Evolutionary conservation across 2,113 vertebrate species (phyloP).

Genomic region (Propithecus coquereli): DNA sequence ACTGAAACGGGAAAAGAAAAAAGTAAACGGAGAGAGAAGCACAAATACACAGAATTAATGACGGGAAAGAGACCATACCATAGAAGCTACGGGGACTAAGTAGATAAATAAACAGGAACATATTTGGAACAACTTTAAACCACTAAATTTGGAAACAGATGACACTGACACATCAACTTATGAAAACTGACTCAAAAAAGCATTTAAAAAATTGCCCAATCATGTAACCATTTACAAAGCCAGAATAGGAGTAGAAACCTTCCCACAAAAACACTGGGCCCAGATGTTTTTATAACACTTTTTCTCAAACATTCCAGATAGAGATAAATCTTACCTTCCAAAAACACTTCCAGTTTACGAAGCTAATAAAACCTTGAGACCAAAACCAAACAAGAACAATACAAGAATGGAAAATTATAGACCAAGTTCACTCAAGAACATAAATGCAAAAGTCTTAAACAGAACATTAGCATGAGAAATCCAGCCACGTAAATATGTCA

Average conservation of each 20-base stretch:
- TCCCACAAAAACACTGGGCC: not conserved
- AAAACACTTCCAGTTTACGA: not conserved
- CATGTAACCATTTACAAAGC: not conserved
- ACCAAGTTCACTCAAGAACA: not conserved
- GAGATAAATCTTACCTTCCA: not conserved
- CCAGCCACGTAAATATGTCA: not conserved
- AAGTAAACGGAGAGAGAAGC: not conserved
- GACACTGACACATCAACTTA: not conserved
- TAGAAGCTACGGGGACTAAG: not conserved
- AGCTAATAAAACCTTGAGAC: not conserved
- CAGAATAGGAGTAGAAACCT: not conserved
- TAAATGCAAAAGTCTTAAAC: not conserved
- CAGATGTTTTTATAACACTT: not conserved
- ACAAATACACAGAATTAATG: not conserved
- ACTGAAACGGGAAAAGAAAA: not conserved
- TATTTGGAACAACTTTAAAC: not conserved
- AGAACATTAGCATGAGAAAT: not conserved
- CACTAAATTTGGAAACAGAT: constrained; percentile 8
- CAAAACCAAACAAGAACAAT: not conserved
- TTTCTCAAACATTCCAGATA: not conserved
- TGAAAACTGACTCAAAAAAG: not conserved
- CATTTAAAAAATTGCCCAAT: not conserved
- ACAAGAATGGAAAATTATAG: not conserved
- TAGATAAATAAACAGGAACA: not conserved
- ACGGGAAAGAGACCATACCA: not conserved